Conservation (phyloP, 1,140 invertebrate genomes). For the Rhagoletis pomonella region DNA sequence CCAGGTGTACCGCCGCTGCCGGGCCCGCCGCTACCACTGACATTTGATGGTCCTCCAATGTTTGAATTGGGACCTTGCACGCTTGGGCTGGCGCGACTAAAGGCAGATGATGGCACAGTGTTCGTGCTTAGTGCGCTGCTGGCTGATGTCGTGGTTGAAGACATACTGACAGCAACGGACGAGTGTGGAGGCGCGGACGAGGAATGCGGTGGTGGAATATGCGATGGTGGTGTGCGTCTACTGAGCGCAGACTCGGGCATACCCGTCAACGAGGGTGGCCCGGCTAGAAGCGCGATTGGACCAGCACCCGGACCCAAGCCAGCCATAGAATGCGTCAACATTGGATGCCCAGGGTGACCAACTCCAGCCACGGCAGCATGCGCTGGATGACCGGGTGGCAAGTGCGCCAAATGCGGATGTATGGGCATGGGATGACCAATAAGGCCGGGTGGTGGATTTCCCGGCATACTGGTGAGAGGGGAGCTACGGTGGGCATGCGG, state of each 20-base stretch:
- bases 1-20: slow-evolving; percentile 61
- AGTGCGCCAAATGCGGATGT: slow-evolving; percentile 70
- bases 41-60: slow-evolving; percentile 33
- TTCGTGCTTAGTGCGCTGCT: slow-evolving; percentile 65
- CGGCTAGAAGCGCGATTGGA: slow-evolving; percentile 67
- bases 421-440: slow-evolving; percentile 71
- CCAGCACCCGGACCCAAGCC: slow-evolving; percentile 67
- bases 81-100: slow-evolving; percentile 73
- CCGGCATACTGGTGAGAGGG: slow-evolving; percentile 66
- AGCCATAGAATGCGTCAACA: slow-evolving; percentile 69
- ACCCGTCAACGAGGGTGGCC: slow-evolving; percentile 68
- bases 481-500: slow-evolving; percentile 70
- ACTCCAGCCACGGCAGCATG: slow-evolving; percentile 65
- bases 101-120: slow-evolving; percentile 73
- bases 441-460: slow-evolving; percentile 66
- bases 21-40: slow-evolving; percentile 53
- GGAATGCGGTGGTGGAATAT: slow-evolving; percentile 66
- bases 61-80: slow-evolving; percentile 64
- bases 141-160: slow-evolving; percentile 53
- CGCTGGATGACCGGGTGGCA: slow-evolving; percentile 71
- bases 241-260: slow-evolving; percentile 68
- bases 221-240: slow-evolving; percentile 69
- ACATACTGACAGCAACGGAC: slow-evolving; percentile 35
- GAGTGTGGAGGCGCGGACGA: slow-evolving; percentile 67
- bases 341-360: slow-evolving; percentile 69